Evolutionary conservation across 1,140 invertebrate species (phyloP), one percentile per base, ranked within the genome.

Genomic region (Drosophila micromelanica): DNA sequence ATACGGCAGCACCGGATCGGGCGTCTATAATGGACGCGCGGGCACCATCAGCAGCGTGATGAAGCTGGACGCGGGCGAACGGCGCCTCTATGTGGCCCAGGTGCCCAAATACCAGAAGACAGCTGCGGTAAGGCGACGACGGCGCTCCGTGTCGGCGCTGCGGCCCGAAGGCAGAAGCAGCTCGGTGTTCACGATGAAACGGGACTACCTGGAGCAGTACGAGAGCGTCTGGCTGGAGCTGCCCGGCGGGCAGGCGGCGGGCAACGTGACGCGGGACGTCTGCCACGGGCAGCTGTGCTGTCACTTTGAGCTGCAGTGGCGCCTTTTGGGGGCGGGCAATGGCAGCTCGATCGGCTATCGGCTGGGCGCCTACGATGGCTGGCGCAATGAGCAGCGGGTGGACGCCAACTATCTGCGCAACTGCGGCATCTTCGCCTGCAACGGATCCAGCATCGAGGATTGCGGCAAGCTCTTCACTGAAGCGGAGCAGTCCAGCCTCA

Each of bases 21-120:
- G 93, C 20, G 93, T 94, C 62, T 93, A 86, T 69, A 61, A 90
- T 40, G 93, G 93, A 1, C 69, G 67, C 0, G 20, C 46, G 0
- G 89, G 90, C 3, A 55, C 75, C 0, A 23, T 90, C 9, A 23
- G 40, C 6, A 77, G 87, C 11, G 65, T 71, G 1, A 85, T 91
- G 86, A 54, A 56, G 5, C 15, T 48, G 15, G 76, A 52, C 5
- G 45, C 23, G 0, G 85, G 84, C 0, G 65, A 87, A 23, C 69
- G 85, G 1, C 45, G 49, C 5, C 38, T 87, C 27, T 74, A 80
- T 37, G 84, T 87, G 59, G 79, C 84, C 0, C 64, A 67, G n/a
- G 84, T 87, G 27, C 84, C 84, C 3, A 87, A 80, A 35, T 89
- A 60, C 8, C 4, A 32, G 1, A 32, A 23, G 0, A 4, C 17